Evolutionary conservation across 2,888 invertebrate species (phyloP).

Genomic region (Heliconius cydno): DNA sequence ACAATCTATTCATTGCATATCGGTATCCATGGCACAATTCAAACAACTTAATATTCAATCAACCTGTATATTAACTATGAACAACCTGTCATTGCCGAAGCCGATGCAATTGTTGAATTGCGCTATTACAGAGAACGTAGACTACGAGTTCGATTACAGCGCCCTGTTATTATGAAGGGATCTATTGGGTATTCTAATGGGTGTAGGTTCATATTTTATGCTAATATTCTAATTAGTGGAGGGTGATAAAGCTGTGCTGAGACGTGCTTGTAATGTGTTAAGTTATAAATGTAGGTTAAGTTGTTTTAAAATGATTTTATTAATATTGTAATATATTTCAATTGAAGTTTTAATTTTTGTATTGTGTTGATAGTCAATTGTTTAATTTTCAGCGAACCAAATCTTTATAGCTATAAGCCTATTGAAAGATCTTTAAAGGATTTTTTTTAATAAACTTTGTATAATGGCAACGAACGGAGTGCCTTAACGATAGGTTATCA

Average conservation of each 20-base stretch:
- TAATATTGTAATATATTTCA: not conserved
- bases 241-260: conserved; percentile 20
- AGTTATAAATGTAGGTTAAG: not conserved
- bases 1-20: conserved; percentile 30
- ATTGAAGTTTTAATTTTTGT: too few relatives aligned
- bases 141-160: conserved; percentile 41
- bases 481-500: too few relatives aligned
- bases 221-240: conserved; percentile 26
- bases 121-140: conserved; percentile 45
- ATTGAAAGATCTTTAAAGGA: too few relatives aligned
- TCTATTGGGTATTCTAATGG: conserved; percentile 29
- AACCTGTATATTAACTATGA: conserved; percentile 55
- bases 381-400: too few relatives aligned
- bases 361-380: too few relatives aligned
- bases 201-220: conserved; percentile 24
- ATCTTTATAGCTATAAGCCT: too few relatives aligned
- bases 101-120: conserved; percentile 46
- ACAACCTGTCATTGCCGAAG: conserved; percentile 59
- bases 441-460: too few relatives aligned
- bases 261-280: conserved; percentile 32
- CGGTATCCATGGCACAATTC: conserved; percentile 37
- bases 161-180: conserved; percentile 40
- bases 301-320: not conserved
- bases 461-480: too few relatives aligned
- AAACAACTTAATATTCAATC: conserved; percentile 59